These are phyloP conservation scores for Brachymystax lenok DNA, from an alignment of 2,797 vertebrate genomes.

Conservation along the genomic window DNA sequence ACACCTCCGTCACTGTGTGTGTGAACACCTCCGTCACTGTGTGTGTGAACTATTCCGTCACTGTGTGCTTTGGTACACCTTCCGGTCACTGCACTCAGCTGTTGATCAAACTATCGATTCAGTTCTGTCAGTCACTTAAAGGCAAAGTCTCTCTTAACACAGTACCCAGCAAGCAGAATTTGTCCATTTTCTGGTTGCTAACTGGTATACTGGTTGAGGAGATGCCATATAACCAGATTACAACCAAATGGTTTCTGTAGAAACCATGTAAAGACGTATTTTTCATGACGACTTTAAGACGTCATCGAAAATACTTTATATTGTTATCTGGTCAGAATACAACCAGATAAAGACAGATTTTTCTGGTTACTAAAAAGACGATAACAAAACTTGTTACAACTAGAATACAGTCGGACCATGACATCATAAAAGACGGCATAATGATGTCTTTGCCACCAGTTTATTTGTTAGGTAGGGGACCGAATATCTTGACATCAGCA, in stretches of 20 bases:
- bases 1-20: too few relatives aligned
- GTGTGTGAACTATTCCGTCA: background rate
- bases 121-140: background rate
- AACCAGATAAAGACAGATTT: background rate
- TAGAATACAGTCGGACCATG: background rate
- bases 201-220: too few relatives aligned
- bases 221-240: background rate
- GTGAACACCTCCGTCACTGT: too few relatives aligned
- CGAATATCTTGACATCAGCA: background rate
- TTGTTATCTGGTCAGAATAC: too few relatives aligned
- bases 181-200: too few relatives aligned
- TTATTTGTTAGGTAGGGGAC: background rate
- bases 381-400: background rate
- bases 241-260: background rate
- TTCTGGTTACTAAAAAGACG: background rate
- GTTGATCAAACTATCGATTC: background rate
- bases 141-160: background rate
- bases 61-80: background rate
- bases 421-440: background rate
- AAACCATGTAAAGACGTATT: too few relatives aligned
- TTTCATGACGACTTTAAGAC: too few relatives aligned
- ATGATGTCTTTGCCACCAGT: background rate
- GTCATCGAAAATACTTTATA: too few relatives aligned
- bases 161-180: background rate
- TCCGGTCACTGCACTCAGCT: background rate